Evolutionary conservation across 2,888 invertebrate genomes (phyloP), one percentile per base, ranked within the genome.

Genomic region (Drosophila meridiana): DNA sequence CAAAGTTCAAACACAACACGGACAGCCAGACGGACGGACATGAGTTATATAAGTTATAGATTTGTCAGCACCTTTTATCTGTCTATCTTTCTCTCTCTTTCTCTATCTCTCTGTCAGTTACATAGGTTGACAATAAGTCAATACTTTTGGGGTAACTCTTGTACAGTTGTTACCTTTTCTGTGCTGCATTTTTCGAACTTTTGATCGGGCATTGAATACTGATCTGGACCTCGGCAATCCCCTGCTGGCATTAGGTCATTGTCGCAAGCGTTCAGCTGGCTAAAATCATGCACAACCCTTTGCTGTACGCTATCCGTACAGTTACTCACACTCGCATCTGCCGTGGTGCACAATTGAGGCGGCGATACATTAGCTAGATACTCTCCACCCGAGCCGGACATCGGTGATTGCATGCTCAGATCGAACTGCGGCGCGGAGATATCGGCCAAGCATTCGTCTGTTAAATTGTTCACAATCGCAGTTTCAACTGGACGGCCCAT

Each of bases 371-470:
- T 55, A 11, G 4, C 48, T 26, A 74, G 20, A 13, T 52, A 62
- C 28, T 73, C 59, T 1, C n/a, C 50, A 6, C 38, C 40, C 4
- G 47, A 14, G 3, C n/a, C 32, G 11, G 52, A 57, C 47, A 52
- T 32, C 13, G 65, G 34, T 3, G 68, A 62, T 7, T 50, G 40
- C 34, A 26, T 26, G 9, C 53, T 64, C 4, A 47, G 0, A 4
- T 79, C 65, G 13, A 71, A 76, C 0, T 13, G 36, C 2, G 83
- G 82, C 6, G 70, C 38, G 14, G 83, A 73, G 36, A 77, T 28
- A 28, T 86, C 71, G 3, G 40, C 58, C 67, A 83, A 45, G 7
- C 63, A 56, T 42, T 81, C 86, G 8, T 78, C 68, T 1, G 76
- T 65, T 3, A 87, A n/a, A 57, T 84, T 82, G 2, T 57, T 58